Evolutionary conservation across 2,113 vertebrate genomes (phyloP).

Genomic region (Petromus typicus): DNA sequence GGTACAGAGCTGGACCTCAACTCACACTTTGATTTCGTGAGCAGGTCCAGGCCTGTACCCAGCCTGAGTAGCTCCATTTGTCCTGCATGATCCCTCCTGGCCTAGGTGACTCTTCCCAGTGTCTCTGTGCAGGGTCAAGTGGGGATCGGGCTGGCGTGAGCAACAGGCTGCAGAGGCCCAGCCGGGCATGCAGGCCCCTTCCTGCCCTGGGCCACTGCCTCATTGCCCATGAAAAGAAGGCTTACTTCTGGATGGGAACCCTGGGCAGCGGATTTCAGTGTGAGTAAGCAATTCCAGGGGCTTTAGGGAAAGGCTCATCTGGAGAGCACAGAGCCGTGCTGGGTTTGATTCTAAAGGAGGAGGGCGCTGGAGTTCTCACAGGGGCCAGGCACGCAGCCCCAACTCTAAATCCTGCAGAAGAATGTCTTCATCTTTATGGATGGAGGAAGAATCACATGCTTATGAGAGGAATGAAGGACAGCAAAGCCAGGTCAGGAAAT

Average conservation of each 20-base stretch:
- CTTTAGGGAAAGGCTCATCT: constrained; percentile 40
- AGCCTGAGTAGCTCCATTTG: neutral
- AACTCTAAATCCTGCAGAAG: constrained; percentile 78
- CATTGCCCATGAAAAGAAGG: constrained; percentile 83
- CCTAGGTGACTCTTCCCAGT: neutral
- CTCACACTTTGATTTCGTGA: neutral
- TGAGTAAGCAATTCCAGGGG: constrained; percentile 56
- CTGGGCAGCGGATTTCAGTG: constrained; percentile 82
- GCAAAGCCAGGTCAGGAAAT: constrained; percentile 84
- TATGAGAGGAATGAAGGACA: constrained; percentile 74
- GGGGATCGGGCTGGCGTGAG: neutral
- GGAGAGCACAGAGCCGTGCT: neutral
- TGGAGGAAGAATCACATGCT: constrained; percentile 77
- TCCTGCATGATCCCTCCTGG: neutral
- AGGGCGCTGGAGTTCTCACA: neutral
- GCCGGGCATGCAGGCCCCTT: neutral
- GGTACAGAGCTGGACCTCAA: accelerated
- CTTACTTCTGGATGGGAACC: constrained; percentile 79
- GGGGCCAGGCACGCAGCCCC: constrained; percentile 65
- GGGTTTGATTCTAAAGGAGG: neutral
- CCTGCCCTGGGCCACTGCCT: constrained; percentile 53
- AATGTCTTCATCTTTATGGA: constrained; percentile 85
- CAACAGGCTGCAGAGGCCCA: constrained; percentile 58
- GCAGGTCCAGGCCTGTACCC: neutral
- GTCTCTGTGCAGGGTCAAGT: neutral